Conservation (phyloP, 1,140 invertebrate genomes). For the Papilio machaon region DNA sequence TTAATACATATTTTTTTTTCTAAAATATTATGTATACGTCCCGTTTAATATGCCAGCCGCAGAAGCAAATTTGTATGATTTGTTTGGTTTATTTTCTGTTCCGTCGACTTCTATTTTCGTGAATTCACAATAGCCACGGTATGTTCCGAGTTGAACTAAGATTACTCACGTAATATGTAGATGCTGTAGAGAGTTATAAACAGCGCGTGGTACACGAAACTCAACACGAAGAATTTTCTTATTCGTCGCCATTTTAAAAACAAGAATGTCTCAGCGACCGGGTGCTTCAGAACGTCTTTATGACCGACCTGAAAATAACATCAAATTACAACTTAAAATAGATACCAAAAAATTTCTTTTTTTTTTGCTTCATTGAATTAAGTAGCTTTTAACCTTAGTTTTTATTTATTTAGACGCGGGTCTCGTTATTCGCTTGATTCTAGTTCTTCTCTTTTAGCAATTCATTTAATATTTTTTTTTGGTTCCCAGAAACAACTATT, state of each 20-base stretch:
- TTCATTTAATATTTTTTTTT: too few species aligned
- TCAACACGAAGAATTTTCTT: constrained; percentile 91
- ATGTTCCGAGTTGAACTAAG: neutral
- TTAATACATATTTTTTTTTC: neutral
- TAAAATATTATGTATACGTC: constrained; percentile 19
- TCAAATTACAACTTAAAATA: neutral
- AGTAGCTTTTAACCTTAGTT: neutral
- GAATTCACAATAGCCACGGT: constrained; percentile 39
- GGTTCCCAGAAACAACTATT: neutral
- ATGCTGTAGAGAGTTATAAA: constrained; percentile 89
- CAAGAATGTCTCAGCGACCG: constrained; percentile 90
- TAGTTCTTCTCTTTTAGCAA: too few species aligned
- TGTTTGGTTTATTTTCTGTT: constrained; percentile 11
- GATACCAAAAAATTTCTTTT: neutral
- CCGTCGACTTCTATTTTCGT: constrained; percentile 20
- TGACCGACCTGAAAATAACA: constrained; percentile 84
- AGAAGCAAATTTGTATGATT: constrained; percentile 18
- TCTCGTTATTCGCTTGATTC: too few species aligned
- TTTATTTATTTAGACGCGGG: too few species aligned
- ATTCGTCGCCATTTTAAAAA: constrained; percentile 92
- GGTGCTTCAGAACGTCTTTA: constrained; percentile 89
- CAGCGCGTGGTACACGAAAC: constrained; percentile 89
- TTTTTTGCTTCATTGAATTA: neutral
- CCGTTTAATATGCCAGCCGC: neutral
- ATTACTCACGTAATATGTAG: constrained; percentile 84